Evolutionary conservation across 2,888 invertebrate species (phyloP), one percentile per base, ranked within the genome.

Genomic region (Netelia melanura): DNA sequence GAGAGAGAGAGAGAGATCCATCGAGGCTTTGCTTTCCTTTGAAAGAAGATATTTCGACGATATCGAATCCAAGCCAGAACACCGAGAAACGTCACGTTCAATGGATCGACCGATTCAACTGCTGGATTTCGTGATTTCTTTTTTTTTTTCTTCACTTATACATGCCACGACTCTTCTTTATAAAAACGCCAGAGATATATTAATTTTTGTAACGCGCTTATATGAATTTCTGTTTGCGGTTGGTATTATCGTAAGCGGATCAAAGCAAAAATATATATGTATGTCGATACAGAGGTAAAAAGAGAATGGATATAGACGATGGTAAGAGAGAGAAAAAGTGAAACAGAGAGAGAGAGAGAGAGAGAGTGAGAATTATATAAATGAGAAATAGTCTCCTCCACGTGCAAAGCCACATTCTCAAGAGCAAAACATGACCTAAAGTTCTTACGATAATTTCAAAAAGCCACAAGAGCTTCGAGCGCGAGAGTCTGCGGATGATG

Each of bases 71-170:
- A 25, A 14, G 65, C 54, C 64, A 65, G 71, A 65, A 61, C 67
- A 68, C 54, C 38, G 71, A 65, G 71, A 38, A 71, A 79, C 71
- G 79, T 79, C 75, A 79, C 89, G 84, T 76, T 91, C 91, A 89
- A 91, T 90, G 88, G 91, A 89, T 88, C 88, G 87, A 52, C 83
- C 87, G 89, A 90, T 88, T 90, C 90, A 86, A 89, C 90, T 89
- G 21, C 43, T 87, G 88, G 90, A 90, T 92, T 91, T 88, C 87
- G 88, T 89, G 88, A 89, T 91, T 91, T 14, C 14, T 90, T 90
- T 90, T 88, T 90, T 88, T 80, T 75, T 52, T 6, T 64, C 10
- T 61, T 48, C 61, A 62, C 30, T 64, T 65, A 48, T 48, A 48
- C 6, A 21, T n/a, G 30, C 43, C 30, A 21, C 44, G 17, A 10